Percentiles rank a stretch among this genome's conserved stretches.
Evolutionary conservation across 2,113 vertebrate genomes (phyloP).

Genomic region (Pandion haliaetus): DNA sequence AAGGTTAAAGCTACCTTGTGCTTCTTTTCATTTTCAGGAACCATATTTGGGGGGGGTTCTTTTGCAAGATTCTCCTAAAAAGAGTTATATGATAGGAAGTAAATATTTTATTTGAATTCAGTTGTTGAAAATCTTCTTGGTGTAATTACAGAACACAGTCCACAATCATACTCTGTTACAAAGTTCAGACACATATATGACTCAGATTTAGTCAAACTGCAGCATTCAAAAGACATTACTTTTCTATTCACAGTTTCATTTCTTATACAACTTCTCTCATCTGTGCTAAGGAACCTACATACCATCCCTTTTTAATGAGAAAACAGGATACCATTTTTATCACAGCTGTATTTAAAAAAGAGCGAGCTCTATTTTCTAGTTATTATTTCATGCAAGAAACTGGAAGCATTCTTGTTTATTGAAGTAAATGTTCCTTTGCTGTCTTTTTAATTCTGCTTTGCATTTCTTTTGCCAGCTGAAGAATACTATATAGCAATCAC

Average conservation of each 20-base stretch:
- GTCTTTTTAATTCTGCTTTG: not conserved
- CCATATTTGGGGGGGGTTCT: not conserved
- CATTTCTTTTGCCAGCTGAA: not conserved
- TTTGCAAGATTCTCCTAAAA: slow-evolving; percentile 71
- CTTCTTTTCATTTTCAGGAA: slow-evolving; percentile 62
- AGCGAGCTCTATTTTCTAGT: not conserved
- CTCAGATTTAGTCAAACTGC: not conserved
- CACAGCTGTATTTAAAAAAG: not conserved
- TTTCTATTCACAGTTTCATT: not conserved
- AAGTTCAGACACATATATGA: not conserved
- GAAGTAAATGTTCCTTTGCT: not conserved
- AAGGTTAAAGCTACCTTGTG: slow-evolving; percentile 61
- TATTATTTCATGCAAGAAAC: not conserved
- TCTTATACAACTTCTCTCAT: not conserved
- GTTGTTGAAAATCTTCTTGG: not conserved
- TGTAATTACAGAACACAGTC: not conserved
- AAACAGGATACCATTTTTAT: not conserved
- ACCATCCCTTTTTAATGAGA: not conserved
- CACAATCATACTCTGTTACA: not conserved
- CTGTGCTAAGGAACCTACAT: not conserved
- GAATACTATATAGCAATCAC: not conserved
- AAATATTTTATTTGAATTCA: not conserved
- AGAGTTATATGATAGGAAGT: not conserved
- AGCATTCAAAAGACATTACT: not conserved
- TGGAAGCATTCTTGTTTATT: not conserved